phyloP scores from a whole-genome alignment of 2,888 invertebrate genomes.

The Parnassius orleans region DNA sequence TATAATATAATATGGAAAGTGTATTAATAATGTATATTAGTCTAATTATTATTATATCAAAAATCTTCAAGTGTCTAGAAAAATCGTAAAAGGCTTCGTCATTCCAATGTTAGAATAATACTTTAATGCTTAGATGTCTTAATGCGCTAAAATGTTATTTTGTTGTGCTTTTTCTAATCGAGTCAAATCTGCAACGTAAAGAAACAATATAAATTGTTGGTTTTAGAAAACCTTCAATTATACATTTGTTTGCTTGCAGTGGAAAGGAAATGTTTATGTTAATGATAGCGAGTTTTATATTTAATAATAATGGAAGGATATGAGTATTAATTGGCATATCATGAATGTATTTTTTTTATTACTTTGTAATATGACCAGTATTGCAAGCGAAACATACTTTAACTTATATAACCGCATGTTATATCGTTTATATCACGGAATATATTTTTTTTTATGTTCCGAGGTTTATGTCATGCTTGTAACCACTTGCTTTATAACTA shows the following conservation, averaged over 20 bases:
- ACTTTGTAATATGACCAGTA: not conserved
- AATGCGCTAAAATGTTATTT: not conserved
- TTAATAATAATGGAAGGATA: constrained; percentile 25
- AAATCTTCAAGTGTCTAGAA: no score
- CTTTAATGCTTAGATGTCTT: not conserved
- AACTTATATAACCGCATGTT: no score
- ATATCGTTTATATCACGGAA: no score
- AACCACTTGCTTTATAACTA: no score
- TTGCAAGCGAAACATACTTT: not conserved
- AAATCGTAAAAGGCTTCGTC: no score
- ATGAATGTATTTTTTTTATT: constrained; percentile 4
- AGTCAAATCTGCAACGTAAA: not conserved
- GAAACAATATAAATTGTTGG: not conserved
- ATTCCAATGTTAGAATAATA: no score
- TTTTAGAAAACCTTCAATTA: constrained; percentile 15
- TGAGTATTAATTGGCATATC: constrained; percentile 20
- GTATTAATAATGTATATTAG: no score
- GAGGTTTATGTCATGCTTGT: no score
- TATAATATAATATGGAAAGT: no score
- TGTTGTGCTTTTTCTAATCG: not conserved
- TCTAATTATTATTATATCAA: no score
- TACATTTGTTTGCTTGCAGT: constrained; percentile 13
- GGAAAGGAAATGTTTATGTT: constrained; percentile 23
- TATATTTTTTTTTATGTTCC: no score
- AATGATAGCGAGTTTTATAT: constrained; percentile 10